Evolutionary conservation across 2,888 invertebrate species (phyloP), one percentile per base, ranked within the genome.

Genomic region (Luffia ferchaultella): DNA sequence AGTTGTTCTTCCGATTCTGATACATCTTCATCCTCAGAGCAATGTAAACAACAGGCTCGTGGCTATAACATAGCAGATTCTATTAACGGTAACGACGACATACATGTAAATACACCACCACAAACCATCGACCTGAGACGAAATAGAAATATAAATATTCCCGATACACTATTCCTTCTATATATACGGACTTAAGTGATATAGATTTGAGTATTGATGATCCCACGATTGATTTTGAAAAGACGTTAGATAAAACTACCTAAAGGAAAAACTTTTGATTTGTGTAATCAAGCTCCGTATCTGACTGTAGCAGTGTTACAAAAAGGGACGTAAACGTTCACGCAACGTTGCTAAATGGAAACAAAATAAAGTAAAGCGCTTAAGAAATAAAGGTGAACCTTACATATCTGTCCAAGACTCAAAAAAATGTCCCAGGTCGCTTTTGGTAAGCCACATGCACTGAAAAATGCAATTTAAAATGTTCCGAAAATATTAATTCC

Each of bases 101-200:
- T n/a, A n/a, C n/a, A n/a, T n/a, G n/a, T n/a, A n/a, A n/a, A n/a
- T n/a, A n/a, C n/a, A n/a, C n/a, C n/a, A n/a, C 30, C 30, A 30
- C 30, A 30, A 7, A 7, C 30, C n/a, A n/a, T n/a, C 12, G 30
- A 30, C 5, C 30, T 30, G 3, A 30, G 30, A 30, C 12, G 3
- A 30, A 30, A 30, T 7, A 3, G 12, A 7, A 30, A 7, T 30
- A 7, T 3, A 30, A 12, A 30, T 30, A 12, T 30, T 30, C 30
- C 30, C 12, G 30, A 20, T 46, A 30, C 45, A 45, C 20, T 46
- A 46, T 46, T 46, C 20, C 46, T 46, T 20, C 46, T 20, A 46
- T 46, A n/a, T 46, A 46, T 30, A 46, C 46, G 12, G 46, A 46
- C 20, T 17, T 20, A 46, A 46, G 46, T 19, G 46, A 46, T 16